These are phyloP conservation scores for Onychostruthus taczanowskii DNA, from an alignment of 2,113 vertebrate species.

Conservation along the genomic window DNA sequence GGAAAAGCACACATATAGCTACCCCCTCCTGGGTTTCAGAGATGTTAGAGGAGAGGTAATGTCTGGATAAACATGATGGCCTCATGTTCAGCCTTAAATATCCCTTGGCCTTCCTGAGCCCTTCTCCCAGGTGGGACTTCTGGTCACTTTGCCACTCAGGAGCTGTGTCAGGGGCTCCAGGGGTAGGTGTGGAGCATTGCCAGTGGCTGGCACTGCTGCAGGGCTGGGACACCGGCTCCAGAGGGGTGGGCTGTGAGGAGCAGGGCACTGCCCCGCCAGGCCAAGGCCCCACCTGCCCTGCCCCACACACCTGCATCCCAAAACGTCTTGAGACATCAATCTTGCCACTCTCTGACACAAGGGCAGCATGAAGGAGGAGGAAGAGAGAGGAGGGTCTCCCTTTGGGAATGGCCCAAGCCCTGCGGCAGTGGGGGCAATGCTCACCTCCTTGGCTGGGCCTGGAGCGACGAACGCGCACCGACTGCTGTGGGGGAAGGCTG, in stretches of 20 bases:
- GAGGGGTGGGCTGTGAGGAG: neutral
- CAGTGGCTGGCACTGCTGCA: neutral
- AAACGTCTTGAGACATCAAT: accelerated
- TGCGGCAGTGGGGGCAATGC: neutral
- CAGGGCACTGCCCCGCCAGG: neutral
- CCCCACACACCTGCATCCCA: neutral
- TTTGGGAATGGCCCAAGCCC: neutral
- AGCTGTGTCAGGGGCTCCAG: neutral
- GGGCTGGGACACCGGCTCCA: neutral
- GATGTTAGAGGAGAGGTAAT: neutral
- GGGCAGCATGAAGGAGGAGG: neutral
- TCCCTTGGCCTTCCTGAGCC: neutral
- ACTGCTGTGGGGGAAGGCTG: accelerated
- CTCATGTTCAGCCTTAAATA: neutral
- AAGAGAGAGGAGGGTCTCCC: neutral
- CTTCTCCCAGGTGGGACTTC: neutral
- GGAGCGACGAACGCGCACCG: accelerated
- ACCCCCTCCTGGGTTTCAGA: neutral
- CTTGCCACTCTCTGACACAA: neutral
- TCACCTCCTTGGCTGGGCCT: neutral
- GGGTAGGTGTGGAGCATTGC: neutral
- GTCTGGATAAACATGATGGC: neutral
- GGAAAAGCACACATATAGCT: neutral
- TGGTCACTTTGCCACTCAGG: neutral
- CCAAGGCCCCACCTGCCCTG: neutral